Evolutionary conservation across 2,797 vertebrate genomes (phyloP).

Genomic region (Pterois miles): DNA sequence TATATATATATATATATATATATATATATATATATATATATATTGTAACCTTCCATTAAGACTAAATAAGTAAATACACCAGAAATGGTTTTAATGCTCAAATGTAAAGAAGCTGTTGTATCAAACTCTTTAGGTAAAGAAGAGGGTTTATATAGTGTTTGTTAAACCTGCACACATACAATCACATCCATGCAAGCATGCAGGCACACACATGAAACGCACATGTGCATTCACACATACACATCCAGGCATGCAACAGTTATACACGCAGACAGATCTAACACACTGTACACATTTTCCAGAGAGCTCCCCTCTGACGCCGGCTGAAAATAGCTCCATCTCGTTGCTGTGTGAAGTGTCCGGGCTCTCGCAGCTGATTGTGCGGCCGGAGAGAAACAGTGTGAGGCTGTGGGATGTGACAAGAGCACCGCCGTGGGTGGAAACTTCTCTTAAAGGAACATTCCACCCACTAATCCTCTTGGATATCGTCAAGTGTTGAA

Average conservation of each 20-base stretch:
- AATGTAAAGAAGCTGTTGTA: neutral
- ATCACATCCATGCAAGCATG: neutral
- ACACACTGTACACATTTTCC: conserved; percentile 36
- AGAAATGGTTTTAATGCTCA: neutral
- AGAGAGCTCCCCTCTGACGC: conserved; percentile 49
- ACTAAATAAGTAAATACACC: neutral
- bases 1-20: too few species aligned
- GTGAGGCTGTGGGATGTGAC: conserved; percentile 57
- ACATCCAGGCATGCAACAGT: neutral
- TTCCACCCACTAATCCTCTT: conserved; percentile 51
- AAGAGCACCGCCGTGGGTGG: conserved; percentile 57
- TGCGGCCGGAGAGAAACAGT: conserved; percentile 29
- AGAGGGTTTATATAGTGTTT: neutral
- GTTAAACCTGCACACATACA: neutral
- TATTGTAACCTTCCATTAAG: too few species aligned
- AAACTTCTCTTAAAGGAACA: conserved; percentile 60
- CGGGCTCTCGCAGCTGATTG: conserved; percentile 58
- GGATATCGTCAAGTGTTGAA: conserved; percentile 17
- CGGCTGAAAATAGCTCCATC: conserved; percentile 65
- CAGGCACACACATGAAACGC: neutral
- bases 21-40: too few species aligned
- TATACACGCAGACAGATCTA: neutral
- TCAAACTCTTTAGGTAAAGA: neutral
- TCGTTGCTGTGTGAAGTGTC: conserved; percentile 60
- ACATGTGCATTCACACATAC: too few species aligned